Conservation (phyloP, 2,888 invertebrate species). For the Ernsta delagoae region DNA sequence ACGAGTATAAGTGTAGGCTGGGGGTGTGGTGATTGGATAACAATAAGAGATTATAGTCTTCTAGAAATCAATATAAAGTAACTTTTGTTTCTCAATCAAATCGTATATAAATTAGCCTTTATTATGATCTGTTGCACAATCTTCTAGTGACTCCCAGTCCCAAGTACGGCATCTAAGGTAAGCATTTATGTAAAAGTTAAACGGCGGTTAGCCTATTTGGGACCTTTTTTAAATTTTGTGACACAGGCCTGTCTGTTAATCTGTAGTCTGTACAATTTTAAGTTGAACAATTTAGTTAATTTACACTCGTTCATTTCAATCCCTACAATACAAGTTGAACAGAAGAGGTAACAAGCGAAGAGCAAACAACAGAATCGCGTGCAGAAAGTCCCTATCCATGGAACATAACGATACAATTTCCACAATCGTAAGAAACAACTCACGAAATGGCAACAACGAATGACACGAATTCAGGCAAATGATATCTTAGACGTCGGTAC, state of each 20-base stretch:
- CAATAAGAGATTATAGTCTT: too few relatives aligned
- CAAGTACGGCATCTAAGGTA: too few relatives aligned
- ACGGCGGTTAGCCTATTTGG: too few relatives aligned
- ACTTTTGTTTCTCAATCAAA: too few relatives aligned
- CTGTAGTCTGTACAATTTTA: background rate
- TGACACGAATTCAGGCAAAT: constrained; percentile 8
- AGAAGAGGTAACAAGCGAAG: constrained; percentile 2
- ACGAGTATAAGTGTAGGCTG: too few relatives aligned
- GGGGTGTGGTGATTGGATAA: too few relatives aligned
- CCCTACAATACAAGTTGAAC: background rate
- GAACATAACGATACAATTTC: constrained; percentile 40
- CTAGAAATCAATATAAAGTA: too few relatives aligned
- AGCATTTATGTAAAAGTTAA: too few relatives aligned
- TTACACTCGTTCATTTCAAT: background rate
- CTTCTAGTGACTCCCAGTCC: too few relatives aligned
- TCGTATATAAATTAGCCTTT: background rate
- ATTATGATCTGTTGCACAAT: background rate
- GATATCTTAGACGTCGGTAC: background rate
- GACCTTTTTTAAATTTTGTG: too few relatives aligned
- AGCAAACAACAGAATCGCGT: constrained; percentile 38
- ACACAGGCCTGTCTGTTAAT: too few relatives aligned
- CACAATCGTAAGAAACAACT: constrained; percentile 26
- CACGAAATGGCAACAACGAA: constrained; percentile 38
- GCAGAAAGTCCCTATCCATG: constrained; percentile 36
- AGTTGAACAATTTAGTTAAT: background rate